These are phyloP conservation scores for Acronicta psi DNA, from an alignment of 2,888 invertebrate species.

Conservation along the genomic window DNA sequence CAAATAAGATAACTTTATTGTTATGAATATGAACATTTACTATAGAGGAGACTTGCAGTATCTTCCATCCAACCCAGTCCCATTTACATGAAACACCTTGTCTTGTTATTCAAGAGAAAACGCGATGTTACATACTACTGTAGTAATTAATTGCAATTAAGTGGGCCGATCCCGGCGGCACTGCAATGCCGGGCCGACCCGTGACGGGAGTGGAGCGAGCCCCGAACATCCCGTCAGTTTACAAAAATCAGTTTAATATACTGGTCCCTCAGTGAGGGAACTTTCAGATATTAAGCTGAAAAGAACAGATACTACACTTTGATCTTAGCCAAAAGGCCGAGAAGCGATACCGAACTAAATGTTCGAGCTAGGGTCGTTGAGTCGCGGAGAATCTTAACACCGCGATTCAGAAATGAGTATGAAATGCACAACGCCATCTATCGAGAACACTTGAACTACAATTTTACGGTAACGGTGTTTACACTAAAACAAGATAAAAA, in stretches of 20 bases:
- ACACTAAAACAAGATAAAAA: too few species aligned
- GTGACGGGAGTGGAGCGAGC: slow-evolving; percentile 10
- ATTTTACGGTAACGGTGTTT: background rate
- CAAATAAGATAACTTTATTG: too few species aligned
- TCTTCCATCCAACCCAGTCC: too few species aligned
- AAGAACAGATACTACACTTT: slow-evolving; percentile 22
- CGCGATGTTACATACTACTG: too few species aligned
- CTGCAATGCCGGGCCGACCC: slow-evolving; percentile 10
- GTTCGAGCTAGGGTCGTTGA: background rate
- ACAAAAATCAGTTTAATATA: slow-evolving; percentile 27
- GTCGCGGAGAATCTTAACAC: slow-evolving; percentile 6
- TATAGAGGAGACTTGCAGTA: too few species aligned
- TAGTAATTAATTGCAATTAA: background rate
- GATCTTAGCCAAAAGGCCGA: slow-evolving; percentile 24
- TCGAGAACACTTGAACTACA: slow-evolving; percentile 1
- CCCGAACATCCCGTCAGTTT: slow-evolving; percentile 22
- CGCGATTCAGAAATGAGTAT: slow-evolving; percentile 4
- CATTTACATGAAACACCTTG: too few species aligned
- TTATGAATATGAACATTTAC: too few species aligned
- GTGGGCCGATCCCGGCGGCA: slow-evolving; percentile 14
- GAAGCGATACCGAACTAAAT: background rate
- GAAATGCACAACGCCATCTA: slow-evolving; percentile 10
- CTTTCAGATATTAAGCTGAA: slow-evolving; percentile 28
- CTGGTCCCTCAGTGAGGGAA: slow-evolving; percentile 26
- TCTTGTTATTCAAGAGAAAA: too few species aligned